Evolutionary conservation across 2,888 invertebrate species (phyloP).

Genomic region (Watsonalla cultraria): DNA sequence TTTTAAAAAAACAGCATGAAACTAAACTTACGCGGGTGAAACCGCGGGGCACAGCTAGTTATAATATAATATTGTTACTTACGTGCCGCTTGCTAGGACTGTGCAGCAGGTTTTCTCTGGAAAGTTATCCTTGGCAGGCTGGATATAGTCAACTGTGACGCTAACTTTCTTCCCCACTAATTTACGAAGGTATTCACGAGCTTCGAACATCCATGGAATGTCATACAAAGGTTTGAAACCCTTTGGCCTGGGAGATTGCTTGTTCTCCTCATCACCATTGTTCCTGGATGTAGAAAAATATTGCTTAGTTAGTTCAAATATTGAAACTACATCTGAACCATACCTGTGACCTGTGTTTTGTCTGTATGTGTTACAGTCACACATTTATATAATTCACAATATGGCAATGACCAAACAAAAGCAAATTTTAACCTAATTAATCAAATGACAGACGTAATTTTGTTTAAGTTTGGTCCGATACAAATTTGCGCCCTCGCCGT

Average conservation of each 20-base stretch:
- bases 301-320: background rate
- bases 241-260: constrained; percentile 83
- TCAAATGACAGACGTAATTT: too few species aligned
- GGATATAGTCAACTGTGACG: constrained; percentile 96
- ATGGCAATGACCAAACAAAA: too few species aligned
- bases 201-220: constrained; percentile 99
- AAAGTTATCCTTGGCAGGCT: constrained; percentile 94
- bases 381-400: too few species aligned
- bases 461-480: too few species aligned
- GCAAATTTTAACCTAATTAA: too few species aligned
- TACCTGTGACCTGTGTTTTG: too few species aligned
- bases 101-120: constrained; percentile 98
- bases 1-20: too few species aligned
- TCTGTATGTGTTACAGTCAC: too few species aligned
- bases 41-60: too few species aligned
- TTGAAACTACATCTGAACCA: background rate
- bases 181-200: constrained; percentile 96
- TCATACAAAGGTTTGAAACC: constrained; percentile 95
- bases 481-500: too few species aligned
- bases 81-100: constrained; percentile 84
- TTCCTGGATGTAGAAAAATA: constrained; percentile 36
- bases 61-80: constrained; percentile 21
- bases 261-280: constrained; percentile 82
- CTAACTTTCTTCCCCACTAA: constrained; percentile 96
- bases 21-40: too few species aligned